Conservation (phyloP, 2,888 invertebrate genomes). For the Linyphia triangularis region DNA sequence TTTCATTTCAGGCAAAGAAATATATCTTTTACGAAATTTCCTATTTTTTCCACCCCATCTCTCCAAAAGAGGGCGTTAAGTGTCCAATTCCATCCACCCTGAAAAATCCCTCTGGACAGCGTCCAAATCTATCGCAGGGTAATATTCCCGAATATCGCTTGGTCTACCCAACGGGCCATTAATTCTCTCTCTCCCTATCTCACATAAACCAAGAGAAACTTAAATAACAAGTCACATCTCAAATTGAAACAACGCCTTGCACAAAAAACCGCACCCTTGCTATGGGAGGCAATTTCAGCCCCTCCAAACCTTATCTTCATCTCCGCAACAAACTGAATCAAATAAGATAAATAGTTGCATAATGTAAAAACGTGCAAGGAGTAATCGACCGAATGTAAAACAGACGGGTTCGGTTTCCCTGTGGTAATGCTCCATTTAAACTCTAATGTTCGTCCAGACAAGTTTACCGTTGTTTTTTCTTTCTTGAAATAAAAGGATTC, state of each 20-base stretch:
- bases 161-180: neutral
- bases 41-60: neutral
- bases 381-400: constrained; percentile 12
- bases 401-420: neutral
- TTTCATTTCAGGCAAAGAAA: neutral
- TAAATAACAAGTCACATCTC: constrained; percentile 48
- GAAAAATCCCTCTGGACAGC: constrained; percentile 29
- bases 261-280: constrained; percentile 16
- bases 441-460: neutral
- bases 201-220: neutral
- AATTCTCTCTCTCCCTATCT: constrained; percentile 5
- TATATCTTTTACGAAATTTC: neutral
- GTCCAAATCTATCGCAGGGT: constrained; percentile 24
- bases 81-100: constrained; percentile 23
- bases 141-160: neutral
- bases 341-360: constrained; percentile 22
- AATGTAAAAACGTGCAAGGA: neutral
- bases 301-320: constrained; percentile 7
- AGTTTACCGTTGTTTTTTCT: neutral
- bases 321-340: neutral
- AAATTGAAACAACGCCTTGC: constrained; percentile 27
- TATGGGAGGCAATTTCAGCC: constrained; percentile 17
- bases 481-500: neutral
- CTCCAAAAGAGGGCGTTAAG: neutral
- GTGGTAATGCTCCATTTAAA: constrained; percentile 30